Evolutionary conservation across 1,140 invertebrate genomes (phyloP).

Genomic region (Phenacoccus solenopsis): DNA sequence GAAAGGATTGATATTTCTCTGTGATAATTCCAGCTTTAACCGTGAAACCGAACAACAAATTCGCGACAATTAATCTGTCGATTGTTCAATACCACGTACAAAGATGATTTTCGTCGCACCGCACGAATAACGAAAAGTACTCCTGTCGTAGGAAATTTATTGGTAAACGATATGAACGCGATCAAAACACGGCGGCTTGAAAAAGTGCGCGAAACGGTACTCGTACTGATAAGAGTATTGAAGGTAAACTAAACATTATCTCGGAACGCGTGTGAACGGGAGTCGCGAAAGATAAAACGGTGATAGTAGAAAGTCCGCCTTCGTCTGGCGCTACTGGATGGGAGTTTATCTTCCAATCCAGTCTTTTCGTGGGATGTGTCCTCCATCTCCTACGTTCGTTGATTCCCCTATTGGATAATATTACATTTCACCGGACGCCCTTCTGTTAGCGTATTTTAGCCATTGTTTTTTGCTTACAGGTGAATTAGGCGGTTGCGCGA

Average conservation of each 20-base stretch:
- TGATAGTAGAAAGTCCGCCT: constrained; percentile 16
- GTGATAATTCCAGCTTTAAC: constrained; percentile 12
- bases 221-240: background rate
- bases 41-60: background rate
- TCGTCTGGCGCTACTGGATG: constrained; percentile 13
- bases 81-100: too few species aligned
- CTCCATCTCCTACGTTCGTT: background rate
- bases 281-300: constrained; percentile 6
- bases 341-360: constrained; percentile 16
- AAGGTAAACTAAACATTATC: background rate
- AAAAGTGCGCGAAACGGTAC: background rate
- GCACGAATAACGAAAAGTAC: background rate
- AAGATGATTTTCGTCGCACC: too few species aligned
- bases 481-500: too few species aligned
- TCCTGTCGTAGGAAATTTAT: background rate
- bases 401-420: constrained; percentile 15
- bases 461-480: constrained; percentile 6
- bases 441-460: background rate
- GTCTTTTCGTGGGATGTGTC: constrained; percentile 5
- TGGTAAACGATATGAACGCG: too few species aligned
- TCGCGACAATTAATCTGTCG: background rate
- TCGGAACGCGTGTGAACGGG: background rate
- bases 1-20: constrained; percentile 13
- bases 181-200: background rate
- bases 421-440: constrained; percentile 8